Evolutionary conservation across 2,888 invertebrate genomes (phyloP), one percentile per base, ranked within the genome.

Genomic region (Hemithea aestivaria): DNA sequence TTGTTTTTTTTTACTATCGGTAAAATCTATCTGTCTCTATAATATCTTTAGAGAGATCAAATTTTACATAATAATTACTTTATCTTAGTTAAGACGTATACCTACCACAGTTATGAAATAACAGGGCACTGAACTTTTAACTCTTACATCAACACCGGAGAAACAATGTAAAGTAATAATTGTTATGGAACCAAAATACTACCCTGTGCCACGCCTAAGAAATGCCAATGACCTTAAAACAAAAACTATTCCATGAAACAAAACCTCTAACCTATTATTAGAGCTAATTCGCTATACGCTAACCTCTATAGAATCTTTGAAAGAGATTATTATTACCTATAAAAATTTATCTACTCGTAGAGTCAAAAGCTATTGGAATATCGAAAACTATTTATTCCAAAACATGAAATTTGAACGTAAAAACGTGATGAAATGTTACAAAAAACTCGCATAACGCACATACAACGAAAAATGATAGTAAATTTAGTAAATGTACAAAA

Each of bases 161-260:
- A 6, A 27, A 33, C 12, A 34, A 29, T 16, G 27, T 28, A 24
- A 30, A 39, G 16, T 25, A 22, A 37, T 36, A 29, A 38, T 40
- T 38, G 35, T 43, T 40, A 38, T 43, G 36, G 33, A 46, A 30
- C 43, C 40, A 43, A 51, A 45, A 41, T 27, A 45, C 45, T 40
- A 47, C 44, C 48, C 36, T 41, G 40, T 28, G 48, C 32, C 39
- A 48, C 51, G 34, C 48, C 41, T 40, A 35, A 49, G 48, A 56
- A 58, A 58, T 57, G 64, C 58, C 66, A 59, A 51, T 59, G 66
- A 69, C 64, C 65, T 47, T 45, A 32, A n/a, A 48, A 62, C 59
- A 73, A 69, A 73, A 71, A 67, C 56, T 62, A 54, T 55, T 60
- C 42, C 38, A 55, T 52, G 31, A 45, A 56, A 34, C 46, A 39